Evolutionary conservation across 2,888 invertebrate species (phyloP), one percentile per base, ranked within the genome.

Genomic region (Ditula angustiorana): DNA sequence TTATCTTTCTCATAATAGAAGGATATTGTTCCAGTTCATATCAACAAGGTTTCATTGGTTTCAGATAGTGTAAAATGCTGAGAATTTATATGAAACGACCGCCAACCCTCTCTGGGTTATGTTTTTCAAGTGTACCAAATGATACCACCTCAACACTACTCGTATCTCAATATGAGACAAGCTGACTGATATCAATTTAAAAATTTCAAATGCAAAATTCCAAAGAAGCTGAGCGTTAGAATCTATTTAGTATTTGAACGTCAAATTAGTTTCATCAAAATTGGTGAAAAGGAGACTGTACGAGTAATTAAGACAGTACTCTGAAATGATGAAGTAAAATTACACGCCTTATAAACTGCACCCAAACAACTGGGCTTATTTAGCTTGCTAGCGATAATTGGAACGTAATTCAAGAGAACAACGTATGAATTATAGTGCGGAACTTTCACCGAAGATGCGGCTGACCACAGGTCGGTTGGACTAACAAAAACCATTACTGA

Each of bases 381-480:
- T 41, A 10, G 19, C 41, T 41, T 41, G 41, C 41, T 19, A 16
- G 16, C 19, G 44, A 11, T 58, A 63, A 63, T 52, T 58, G 50
- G 33, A 16, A 24, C 23, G 13, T n/a, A 56, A 37, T 10, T 41
- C 37, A 10, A 19, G n/a, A 52, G 33, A 58, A 57, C 44, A 62
- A 62, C 49, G 62, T n/a, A 50, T 19, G 30, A 21, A 19, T 58
- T 23, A 13, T 33, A 44, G 8, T 33, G 49, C 19, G 26, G 11
- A 44, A 63, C 63, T 63, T 58, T 62, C 62, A 30, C 62, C 56
- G 49, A 58, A 26, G 23, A 33, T n/a, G 30, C 35, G 33, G 44
- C 47, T 19, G 49, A 50, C 56, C 62, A 21, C 62, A 37, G 13
- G 26, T 5, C n/a, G 35, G 8, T 26, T 37, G n/a, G 21, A 16